Evolutionary conservation across 2,888 invertebrate genomes (phyloP).

Genomic region (Candidula unifasciata): DNA sequence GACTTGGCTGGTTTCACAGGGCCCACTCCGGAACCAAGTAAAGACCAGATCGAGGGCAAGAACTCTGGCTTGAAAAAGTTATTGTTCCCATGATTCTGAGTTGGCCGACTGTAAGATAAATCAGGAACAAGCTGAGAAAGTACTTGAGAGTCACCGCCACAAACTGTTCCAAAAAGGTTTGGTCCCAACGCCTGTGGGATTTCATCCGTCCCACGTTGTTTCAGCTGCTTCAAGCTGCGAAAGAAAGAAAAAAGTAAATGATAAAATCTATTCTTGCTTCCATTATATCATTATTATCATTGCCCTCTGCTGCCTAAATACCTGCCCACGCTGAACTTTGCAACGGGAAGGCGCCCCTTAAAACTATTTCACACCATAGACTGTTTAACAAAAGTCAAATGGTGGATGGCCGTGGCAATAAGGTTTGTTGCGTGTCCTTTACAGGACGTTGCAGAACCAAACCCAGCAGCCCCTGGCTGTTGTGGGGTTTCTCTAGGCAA

Average conservation of each 20-base stretch:
- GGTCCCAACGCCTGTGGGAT: neutral
- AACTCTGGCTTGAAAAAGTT: neutral
- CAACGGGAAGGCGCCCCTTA: no score
- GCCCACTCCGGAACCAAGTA: neutral
- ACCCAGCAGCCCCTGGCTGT: no score
- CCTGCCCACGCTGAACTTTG: no score
- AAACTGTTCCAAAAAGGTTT: slow-evolving; percentile 25
- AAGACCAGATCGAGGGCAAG: neutral
- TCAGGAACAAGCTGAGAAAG: neutral
- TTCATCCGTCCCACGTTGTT: neutral
- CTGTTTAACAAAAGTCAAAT: no score
- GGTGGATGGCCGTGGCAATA: no score
- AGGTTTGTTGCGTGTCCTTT: no score
- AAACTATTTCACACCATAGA: no score
- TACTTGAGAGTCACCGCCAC: slow-evolving; percentile 8
- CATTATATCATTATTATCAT: no score
- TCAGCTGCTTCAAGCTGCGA: slow-evolving; percentile 22
- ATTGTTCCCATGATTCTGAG: neutral
- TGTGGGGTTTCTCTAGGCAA: no score
- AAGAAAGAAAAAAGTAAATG: neutral
- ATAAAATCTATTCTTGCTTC: neutral
- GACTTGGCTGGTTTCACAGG: neutral
- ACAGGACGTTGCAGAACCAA: no score
- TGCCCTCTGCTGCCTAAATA: no score
- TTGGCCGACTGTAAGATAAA: neutral